These are phyloP conservation scores for Anorthoa munda DNA, from an alignment of 2,888 invertebrate species.

Conservation along the genomic window DNA sequence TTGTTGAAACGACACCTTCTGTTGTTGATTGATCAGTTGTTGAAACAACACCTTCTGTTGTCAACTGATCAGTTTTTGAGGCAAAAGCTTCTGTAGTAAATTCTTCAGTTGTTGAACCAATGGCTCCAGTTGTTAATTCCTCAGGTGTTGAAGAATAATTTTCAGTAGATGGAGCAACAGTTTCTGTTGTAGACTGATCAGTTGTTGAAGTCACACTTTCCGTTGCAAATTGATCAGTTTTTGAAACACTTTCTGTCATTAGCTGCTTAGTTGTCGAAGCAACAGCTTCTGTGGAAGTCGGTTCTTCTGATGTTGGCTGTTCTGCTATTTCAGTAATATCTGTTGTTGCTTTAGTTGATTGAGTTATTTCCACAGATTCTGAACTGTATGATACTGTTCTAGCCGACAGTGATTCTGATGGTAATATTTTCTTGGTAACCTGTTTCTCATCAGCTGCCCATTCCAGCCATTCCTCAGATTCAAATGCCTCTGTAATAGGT, in stretches of 20 bases:
- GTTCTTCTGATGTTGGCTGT: background rate
- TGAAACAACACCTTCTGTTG: background rate
- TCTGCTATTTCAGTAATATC: background rate
- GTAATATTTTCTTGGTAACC: background rate
- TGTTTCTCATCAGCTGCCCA: background rate
- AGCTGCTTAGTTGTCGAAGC: background rate
- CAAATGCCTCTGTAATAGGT: background rate
- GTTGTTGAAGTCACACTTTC: background rate
- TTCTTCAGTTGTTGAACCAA: background rate
- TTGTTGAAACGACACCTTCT: background rate
- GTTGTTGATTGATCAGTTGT: conserved; percentile 8
- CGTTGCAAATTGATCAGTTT: background rate
- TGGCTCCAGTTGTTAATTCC: no score
- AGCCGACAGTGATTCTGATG: conserved; percentile 8
- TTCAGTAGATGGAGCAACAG: background rate
- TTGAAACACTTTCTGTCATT: background rate
- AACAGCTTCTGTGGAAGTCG: background rate
- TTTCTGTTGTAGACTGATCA: background rate
- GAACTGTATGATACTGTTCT: no score
- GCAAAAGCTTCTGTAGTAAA: background rate
- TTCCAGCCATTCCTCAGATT: conserved; percentile 20
- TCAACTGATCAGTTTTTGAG: background rate
- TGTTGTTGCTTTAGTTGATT: background rate
- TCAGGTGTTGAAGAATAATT: background rate
- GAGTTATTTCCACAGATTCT: background rate